phyloP scores from a whole-genome alignment of 2,113 vertebrate genomes.

The Gorsachius goisagi region DNA sequence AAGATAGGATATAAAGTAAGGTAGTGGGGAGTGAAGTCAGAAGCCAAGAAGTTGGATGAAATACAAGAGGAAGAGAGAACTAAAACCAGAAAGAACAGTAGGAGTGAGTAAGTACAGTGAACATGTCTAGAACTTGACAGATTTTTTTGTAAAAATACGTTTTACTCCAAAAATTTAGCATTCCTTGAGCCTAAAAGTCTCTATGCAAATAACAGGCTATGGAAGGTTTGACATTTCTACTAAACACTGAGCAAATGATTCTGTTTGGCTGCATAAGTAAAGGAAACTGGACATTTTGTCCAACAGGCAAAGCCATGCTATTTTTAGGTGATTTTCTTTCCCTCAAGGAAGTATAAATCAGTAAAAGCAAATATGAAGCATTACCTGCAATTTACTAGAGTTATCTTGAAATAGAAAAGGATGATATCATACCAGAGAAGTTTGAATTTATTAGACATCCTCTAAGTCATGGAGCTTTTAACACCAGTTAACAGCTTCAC shows the following conservation, averaged over 20 bases:
- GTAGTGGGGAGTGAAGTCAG: neutral
- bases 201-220: neutral
- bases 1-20: neutral
- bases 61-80: neutral
- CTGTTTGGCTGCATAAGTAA: neutral
- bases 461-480: neutral
- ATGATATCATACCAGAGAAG: neutral
- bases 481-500: neutral
- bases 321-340: constrained; percentile 3
- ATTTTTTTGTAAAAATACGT: neutral
- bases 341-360: constrained; percentile 9
- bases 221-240: neutral
- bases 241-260: neutral
- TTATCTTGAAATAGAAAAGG: neutral
- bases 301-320: neutral
- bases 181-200: neutral
- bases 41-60: neutral
- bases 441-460: neutral
- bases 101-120: neutral
- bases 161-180: neutral
- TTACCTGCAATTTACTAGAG: neutral
- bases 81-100: neutral
- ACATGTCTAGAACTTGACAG: neutral
- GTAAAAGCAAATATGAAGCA: neutral
- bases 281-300: neutral